Conservation (phyloP, 2,113 vertebrate genomes). For the Phaethornis superciliosus region DNA sequence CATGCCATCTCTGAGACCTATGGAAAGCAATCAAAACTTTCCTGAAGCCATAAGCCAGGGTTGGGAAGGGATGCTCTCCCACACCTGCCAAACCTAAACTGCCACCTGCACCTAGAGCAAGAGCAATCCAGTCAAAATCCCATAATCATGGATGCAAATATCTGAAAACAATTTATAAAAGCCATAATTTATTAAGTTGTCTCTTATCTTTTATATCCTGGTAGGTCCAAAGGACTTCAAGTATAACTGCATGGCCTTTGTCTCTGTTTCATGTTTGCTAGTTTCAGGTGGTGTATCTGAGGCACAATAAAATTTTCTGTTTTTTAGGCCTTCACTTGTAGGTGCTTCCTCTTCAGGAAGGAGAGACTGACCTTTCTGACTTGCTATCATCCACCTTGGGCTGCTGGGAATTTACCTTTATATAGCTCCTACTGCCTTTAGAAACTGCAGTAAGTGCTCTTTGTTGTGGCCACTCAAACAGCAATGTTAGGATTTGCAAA, state of each 20-base stretch:
- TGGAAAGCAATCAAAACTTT: background rate
- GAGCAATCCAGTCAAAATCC: background rate
- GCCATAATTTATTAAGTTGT: background rate
- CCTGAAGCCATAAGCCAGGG: background rate
- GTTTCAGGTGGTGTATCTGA: background rate
- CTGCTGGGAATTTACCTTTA: background rate
- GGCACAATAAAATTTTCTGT: background rate
- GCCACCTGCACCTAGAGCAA: background rate
- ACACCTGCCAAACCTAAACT: background rate
- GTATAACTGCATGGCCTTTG: background rate
- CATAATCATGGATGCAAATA: background rate
- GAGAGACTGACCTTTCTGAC: background rate
- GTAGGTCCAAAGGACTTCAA: background rate
- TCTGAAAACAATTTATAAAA: background rate
- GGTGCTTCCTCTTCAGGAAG: background rate
- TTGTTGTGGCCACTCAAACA: background rate
- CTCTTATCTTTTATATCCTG: background rate
- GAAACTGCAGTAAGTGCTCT: background rate
- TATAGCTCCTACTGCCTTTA: background rate
- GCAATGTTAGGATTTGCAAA: background rate
- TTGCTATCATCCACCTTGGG: accelerated
- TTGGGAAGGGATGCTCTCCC: background rate
- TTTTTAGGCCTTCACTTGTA: background rate
- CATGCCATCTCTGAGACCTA: background rate
- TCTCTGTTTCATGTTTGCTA: background rate